Conservation (phyloP, 2,797 vertebrate species). For the Stomatorhinus walkeri region DNA sequence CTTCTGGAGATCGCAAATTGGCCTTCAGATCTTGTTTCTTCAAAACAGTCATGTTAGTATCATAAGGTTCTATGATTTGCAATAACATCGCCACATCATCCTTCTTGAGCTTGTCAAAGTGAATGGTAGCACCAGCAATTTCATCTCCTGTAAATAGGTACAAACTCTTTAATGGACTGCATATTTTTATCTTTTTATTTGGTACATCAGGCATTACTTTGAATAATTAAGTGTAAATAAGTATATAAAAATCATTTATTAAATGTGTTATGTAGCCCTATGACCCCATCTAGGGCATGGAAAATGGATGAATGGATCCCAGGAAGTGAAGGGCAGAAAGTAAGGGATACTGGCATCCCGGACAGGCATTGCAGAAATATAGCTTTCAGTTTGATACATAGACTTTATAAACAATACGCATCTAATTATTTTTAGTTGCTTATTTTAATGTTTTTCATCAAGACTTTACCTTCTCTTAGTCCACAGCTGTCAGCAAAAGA, state of each 20-base stretch:
- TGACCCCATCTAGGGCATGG: background rate
- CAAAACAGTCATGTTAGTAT: conserved; percentile 58
- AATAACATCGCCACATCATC: conserved; percentile 53
- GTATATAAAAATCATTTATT: background rate
- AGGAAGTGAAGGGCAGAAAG: background rate
- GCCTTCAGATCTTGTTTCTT: conserved; percentile 50
- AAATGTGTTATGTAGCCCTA: background rate
- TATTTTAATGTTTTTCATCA: background rate
- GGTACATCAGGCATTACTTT: background rate
- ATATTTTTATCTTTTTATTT: background rate
- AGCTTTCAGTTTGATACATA: background rate
- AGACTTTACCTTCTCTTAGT: conserved; percentile 48
- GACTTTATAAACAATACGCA: background rate
- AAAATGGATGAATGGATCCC: background rate
- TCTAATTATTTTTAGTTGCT: background rate
- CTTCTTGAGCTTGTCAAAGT: conserved; percentile 57
- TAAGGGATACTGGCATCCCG: background rate
- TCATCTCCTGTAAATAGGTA: conserved; percentile 51
- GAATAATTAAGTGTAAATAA: background rate
- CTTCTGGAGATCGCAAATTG: conserved; percentile 25
- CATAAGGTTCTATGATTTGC: conserved; percentile 57
- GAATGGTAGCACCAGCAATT: conserved; percentile 62
- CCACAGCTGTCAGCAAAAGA: conserved; percentile 34
- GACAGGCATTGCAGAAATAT: background rate
- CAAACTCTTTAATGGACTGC: background rate